These are phyloP conservation scores for Andrena dorsata DNA, from an alignment of 2,888 invertebrate genomes.

Conservation along the genomic window DNA sequence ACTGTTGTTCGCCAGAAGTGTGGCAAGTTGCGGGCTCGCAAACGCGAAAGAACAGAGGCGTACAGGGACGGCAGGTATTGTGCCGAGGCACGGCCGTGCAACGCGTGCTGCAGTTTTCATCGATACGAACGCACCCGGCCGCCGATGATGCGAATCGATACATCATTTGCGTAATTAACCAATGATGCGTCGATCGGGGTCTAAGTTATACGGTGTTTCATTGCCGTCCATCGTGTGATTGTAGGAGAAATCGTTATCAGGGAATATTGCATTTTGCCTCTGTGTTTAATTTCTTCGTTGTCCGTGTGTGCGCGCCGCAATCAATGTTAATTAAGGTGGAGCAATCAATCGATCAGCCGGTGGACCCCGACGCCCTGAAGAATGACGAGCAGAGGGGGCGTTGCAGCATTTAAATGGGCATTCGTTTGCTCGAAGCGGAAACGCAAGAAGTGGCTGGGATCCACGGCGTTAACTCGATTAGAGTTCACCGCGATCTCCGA, in stretches of 20 bases:
- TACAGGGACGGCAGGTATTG: no score
- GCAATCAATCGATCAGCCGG: no score
- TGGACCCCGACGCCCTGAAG: no score
- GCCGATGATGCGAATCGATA: neutral
- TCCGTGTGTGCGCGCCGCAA: no score
- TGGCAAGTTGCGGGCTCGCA: conserved; percentile 32
- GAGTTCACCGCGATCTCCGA: conserved; percentile 23
- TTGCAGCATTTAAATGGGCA: conserved; percentile 35
- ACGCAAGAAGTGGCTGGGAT: conserved; percentile 35
- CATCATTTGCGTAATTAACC: neutral
- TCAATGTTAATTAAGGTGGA: no score
- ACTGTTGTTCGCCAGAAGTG: conserved; percentile 48
- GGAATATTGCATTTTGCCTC: no score
- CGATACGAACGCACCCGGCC: no score
- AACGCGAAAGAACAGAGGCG: conserved; percentile 14
- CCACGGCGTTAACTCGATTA: conserved; percentile 33
- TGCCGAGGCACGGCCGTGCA: neutral
- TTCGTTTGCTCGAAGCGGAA: conserved; percentile 31
- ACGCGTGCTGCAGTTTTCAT: conserved; percentile 4
- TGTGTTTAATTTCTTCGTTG: no score
- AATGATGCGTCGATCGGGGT: neutral
- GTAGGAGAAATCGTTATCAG: no score
- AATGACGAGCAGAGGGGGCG: neutral
- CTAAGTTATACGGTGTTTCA: no score
- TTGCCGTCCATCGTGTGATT: no score